Percentiles rank a stretch among this genome's conserved stretches.
phyloP scores from a whole-genome alignment of 1,140 invertebrate species.

The Drosophila pachea region DNA sequence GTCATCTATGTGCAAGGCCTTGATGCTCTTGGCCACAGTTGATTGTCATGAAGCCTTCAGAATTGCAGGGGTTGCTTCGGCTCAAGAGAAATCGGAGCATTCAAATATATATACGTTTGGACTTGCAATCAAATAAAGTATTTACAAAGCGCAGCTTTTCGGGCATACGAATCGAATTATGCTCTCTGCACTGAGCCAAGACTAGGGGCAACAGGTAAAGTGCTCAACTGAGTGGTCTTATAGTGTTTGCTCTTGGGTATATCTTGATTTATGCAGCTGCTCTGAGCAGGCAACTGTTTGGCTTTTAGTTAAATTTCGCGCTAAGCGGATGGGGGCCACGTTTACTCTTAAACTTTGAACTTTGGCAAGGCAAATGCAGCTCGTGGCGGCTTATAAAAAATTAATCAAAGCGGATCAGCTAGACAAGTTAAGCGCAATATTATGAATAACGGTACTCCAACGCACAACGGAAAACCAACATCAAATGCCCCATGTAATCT shows the following conservation, averaged over 20 bases:
- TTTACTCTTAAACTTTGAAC: constrained; percentile 21
- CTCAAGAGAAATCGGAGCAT: no score
- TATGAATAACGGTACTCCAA: constrained; percentile 16
- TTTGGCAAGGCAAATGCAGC: constrained; percentile 29
- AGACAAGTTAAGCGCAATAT: constrained; percentile 19
- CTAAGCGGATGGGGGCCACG: neutral
- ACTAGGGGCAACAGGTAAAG: no score
- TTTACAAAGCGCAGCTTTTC: neutral
- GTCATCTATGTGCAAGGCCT: no score
- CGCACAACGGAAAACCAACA: neutral
- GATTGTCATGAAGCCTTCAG: no score
- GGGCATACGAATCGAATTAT: neutral
- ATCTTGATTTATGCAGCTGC: constrained; percentile 26
- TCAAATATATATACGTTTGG: no score
- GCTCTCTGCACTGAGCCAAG: no score
- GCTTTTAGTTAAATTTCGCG: constrained; percentile 19
- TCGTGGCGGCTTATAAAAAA: constrained; percentile 53
- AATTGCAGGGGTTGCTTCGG: no score
- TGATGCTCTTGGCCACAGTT: no score
- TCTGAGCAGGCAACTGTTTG: constrained; percentile 14
- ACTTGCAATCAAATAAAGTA: no score
- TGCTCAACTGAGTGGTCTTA: no score
- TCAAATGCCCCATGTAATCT: constrained; percentile 47
- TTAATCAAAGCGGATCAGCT: constrained; percentile 55
- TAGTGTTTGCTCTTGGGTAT: neutral